Conservation (phyloP, 2,888 invertebrate species). For the Drosophila tripunctata region DNA sequence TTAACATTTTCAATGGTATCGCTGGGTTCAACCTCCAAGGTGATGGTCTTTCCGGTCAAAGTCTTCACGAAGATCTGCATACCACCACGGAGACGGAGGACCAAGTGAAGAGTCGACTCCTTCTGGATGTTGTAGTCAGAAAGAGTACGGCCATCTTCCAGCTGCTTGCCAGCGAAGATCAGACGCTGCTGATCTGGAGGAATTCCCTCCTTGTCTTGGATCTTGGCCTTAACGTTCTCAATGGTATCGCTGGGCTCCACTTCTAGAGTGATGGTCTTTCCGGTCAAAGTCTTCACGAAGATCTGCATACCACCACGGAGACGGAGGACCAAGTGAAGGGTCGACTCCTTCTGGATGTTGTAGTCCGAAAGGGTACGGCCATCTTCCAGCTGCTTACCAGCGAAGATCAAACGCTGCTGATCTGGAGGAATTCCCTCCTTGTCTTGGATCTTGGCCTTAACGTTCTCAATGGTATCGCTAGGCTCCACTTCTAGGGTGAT, state of each 20-base stretch:
- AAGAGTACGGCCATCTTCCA: conserved; percentile 76
- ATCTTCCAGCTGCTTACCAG: conserved; percentile 57
- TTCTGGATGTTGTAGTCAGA: conserved; percentile 79
- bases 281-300: conserved; percentile 74
- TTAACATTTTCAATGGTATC: conserved; percentile 48
- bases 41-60: conserved; percentile 54
- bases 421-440: conserved; percentile 63
- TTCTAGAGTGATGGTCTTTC: conserved; percentile 65
- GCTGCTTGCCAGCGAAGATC: conserved; percentile 75
- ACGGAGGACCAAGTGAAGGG: conserved; percentile 55
- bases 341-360: conserved; percentile 60
- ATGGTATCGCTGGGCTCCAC: conserved; percentile 67
- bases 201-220: conserved; percentile 77
- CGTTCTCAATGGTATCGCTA: conserved; percentile 51
- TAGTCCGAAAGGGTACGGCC: conserved; percentile 55
- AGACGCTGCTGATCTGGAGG: conserved; percentile 79
- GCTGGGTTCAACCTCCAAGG: conserved; percentile 32
- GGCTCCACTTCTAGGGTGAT: conserved; percentile 55
- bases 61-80: conserved; percentile 61
- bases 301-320: conserved; percentile 70
- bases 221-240: conserved; percentile 76
- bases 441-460: conserved; percentile 59
- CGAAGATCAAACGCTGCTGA: conserved; percentile 59
- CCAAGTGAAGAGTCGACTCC: conserved; percentile 75
- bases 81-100: conserved; percentile 50